Evolutionary conservation across 1,140 invertebrate genomes (phyloP).

Genomic region (Pollicipes pollicipes): DNA sequence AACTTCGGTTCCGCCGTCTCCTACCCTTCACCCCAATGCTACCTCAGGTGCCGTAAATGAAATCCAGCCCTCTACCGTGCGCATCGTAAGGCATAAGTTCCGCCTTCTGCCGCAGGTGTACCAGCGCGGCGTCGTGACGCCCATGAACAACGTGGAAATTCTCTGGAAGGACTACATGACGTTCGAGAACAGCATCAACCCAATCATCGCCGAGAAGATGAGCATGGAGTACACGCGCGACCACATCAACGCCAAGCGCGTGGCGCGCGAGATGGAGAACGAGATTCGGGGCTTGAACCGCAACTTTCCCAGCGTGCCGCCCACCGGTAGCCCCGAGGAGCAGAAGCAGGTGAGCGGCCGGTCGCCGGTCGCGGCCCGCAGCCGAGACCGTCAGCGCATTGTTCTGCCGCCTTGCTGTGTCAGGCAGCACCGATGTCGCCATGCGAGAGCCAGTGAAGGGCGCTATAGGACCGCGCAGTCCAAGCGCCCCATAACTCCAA

Average conservation of each 20-base stretch:
- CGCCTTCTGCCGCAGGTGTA: constrained; percentile 44
- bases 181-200: constrained; percentile 87
- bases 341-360: constrained; percentile 60
- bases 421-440: no score
- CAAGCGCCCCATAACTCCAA: no score
- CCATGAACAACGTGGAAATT: constrained; percentile 92
- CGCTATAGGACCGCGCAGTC: no score
- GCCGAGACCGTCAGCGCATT: no score
- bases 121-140: constrained; percentile 85
- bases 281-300: constrained; percentile 86
- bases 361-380: no score
- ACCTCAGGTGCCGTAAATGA: no score
- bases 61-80: no score
- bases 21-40: no score
- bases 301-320: constrained; percentile 82
- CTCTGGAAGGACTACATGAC: constrained; percentile 97
- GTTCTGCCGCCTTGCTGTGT: no score
- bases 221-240: constrained; percentile 76
- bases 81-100: no score
- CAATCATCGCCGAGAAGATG: constrained; percentile 89
- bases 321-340: constrained; percentile 76
- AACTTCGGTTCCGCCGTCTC: no score
- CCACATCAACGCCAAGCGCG: constrained; percentile 91
- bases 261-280: constrained; percentile 92
- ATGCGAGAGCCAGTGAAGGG: no score